Conservation (phyloP, 2,113 vertebrate species). For the Dinomys branickii region DNA sequence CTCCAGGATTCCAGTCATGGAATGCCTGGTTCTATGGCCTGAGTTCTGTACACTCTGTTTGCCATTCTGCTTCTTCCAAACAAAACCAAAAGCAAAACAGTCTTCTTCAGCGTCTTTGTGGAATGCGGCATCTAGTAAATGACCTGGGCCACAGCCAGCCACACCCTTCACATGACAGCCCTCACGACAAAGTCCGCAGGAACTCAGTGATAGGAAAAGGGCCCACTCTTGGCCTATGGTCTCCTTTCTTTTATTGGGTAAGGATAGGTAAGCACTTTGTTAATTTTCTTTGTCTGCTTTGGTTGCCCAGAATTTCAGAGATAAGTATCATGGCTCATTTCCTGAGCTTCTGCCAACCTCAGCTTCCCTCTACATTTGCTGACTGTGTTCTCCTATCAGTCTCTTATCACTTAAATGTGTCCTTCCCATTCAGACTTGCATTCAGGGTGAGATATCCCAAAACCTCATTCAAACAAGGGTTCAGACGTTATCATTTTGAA, state of each 20-base stretch:
- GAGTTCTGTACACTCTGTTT: background rate
- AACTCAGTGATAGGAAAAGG: background rate
- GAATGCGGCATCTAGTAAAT: background rate
- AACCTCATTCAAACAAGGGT: background rate
- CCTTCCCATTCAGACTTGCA: background rate
- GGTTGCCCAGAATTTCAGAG: background rate
- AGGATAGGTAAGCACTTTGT: background rate
- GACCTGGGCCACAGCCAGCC: rapidly evolving
- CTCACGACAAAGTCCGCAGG: background rate
- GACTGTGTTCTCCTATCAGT: background rate
- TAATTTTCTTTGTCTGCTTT: background rate
- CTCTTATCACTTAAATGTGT: background rate
- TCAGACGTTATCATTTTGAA: background rate
- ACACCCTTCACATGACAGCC: too few species aligned
- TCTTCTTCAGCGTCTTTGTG: background rate
- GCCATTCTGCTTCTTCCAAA: background rate
- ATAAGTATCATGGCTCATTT: background rate
- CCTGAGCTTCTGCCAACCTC: background rate
- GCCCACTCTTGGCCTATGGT: background rate
- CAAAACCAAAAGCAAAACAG: background rate
- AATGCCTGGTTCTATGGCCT: background rate
- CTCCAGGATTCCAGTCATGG: background rate
- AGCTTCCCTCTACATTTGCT: background rate
- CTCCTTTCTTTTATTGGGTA: background rate
- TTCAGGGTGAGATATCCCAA: background rate